Conservation (phyloP, 2,797 vertebrate species). For the Remorina albescens region DNA sequence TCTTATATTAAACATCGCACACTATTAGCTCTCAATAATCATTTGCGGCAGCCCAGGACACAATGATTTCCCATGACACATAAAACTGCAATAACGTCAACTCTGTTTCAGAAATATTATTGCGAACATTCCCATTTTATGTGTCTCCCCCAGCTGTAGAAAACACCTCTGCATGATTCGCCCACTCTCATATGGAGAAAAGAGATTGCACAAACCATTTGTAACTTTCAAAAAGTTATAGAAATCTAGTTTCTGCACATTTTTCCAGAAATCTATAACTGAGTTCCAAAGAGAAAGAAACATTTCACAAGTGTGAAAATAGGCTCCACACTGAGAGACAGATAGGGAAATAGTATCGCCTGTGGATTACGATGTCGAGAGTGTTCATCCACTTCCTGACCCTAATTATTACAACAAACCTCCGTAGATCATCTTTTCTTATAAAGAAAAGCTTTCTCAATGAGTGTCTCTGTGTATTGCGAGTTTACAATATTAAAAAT, state of each 20-base stretch:
- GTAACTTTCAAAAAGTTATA: conserved; percentile 74
- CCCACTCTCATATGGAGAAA: conserved; percentile 62
- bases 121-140: conserved; percentile 83
- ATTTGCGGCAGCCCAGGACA: conserved; percentile 87
- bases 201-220: conserved; percentile 68
- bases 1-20: conserved; percentile 91
- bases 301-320: conserved; percentile 36
- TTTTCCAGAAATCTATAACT: conserved; percentile 62
- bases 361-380: conserved; percentile 1
- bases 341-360: conserved; percentile 25
- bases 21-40: conserved; percentile 95
- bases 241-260: conserved; percentile 71
- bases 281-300: conserved; percentile 35
- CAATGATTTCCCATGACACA: conserved; percentile 95
- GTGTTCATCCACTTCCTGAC: background rate
- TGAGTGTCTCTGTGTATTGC: background rate
- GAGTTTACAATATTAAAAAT: conserved; percentile 5
- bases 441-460: background rate
- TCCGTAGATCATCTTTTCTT: background rate
- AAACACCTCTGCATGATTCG: conserved; percentile 72
- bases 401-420: conserved; percentile 14
- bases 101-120: conserved; percentile 88
- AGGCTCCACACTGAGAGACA: conserved; percentile 23
- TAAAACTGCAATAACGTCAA: conserved; percentile 92
- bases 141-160: conserved; percentile 74